These are phyloP conservation scores for Habropoda laboriosa DNA, from an alignment of 1,140 invertebrate species.

Conservation along the genomic window DNA sequence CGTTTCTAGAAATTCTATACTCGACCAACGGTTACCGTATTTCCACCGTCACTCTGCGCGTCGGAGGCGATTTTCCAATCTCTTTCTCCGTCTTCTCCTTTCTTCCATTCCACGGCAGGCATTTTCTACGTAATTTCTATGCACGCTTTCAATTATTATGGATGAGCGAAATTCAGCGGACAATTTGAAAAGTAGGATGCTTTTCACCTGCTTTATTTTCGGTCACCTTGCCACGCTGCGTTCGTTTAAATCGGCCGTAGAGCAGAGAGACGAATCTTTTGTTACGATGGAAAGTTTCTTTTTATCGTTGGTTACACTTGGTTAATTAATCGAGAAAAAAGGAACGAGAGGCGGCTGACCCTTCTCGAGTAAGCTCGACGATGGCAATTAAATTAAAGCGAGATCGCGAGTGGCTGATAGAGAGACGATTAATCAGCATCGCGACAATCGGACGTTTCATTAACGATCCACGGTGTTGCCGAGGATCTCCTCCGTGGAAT, in stretches of 20 bases:
- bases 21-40: not conserved
- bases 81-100: not conserved
- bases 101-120: too few relatives aligned
- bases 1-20: not conserved
- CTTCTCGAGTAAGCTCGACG: conserved; percentile 52
- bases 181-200: not conserved
- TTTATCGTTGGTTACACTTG: conserved; percentile 30
- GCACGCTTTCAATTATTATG: not conserved
- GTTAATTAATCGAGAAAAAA: conserved; percentile 47
- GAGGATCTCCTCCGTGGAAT: not conserved
- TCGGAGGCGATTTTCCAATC: not conserved
- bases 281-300: conserved; percentile 25
- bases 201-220: not conserved
- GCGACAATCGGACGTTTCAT: conserved; percentile 77
- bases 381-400: conserved; percentile 76
- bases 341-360: not conserved
- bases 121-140: too few relatives aligned
- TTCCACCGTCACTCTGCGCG: too few relatives aligned
- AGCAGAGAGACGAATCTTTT: conserved; percentile 16
- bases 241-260: too few relatives aligned
- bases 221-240: too few relatives aligned
- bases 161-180: conserved; percentile 1
- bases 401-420: conserved; percentile 73
- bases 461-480: conserved; percentile 59
- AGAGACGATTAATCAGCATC: conserved; percentile 75